These are phyloP conservation scores for Antrozous pallidus DNA, from an alignment of 2,797 vertebrate species.

Conservation along the genomic window DNA sequence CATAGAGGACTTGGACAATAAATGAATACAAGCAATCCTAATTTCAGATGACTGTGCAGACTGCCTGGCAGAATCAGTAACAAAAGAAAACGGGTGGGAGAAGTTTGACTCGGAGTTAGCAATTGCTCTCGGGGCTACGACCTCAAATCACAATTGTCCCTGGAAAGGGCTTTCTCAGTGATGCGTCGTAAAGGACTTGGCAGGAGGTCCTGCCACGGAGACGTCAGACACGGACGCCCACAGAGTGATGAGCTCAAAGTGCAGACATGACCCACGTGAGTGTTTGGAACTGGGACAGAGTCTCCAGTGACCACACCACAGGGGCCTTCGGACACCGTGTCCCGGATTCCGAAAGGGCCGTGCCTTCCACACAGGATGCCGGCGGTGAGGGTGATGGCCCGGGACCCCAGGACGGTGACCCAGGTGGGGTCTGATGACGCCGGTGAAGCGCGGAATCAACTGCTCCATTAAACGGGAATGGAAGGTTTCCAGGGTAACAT, in stretches of 20 bases:
- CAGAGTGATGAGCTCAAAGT: background rate
- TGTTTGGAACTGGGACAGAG: background rate
- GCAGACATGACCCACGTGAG: background rate
- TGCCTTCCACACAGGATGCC: background rate
- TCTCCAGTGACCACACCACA: background rate
- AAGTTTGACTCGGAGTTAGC: background rate
- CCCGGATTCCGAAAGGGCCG: background rate
- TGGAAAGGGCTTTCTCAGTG: background rate
- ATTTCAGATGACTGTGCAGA: background rate
- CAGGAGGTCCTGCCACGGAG: background rate
- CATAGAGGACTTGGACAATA: background rate
- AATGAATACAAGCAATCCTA: background rate
- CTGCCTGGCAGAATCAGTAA: background rate
- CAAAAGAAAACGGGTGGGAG: background rate
- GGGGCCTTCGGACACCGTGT: background rate
- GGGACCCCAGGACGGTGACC: background rate
- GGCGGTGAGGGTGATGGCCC: background rate
- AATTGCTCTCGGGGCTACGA: background rate
- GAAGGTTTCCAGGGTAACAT: background rate
- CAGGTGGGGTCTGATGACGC: accelerated
- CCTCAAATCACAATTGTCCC: background rate
- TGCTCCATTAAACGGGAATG: background rate
- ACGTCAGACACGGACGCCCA: accelerated
- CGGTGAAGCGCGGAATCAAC: background rate
- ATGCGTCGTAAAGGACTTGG: background rate